Percentiles rank a stretch among this genome's conserved stretches.
phyloP scores from a whole-genome alignment of 2,113 vertebrate genomes.

The Cygnus atratus region DNA sequence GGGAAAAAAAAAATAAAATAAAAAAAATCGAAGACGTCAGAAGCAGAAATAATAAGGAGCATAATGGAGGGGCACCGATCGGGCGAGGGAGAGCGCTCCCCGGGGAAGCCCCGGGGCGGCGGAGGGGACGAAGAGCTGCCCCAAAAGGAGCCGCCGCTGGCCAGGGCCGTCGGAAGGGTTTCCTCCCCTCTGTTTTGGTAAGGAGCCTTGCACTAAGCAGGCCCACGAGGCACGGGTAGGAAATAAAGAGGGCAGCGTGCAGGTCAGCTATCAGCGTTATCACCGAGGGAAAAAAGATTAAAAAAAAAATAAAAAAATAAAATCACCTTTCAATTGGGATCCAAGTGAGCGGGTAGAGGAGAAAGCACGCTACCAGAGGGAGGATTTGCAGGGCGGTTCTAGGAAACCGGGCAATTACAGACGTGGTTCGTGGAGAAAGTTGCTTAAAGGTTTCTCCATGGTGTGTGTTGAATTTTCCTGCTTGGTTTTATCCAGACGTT shows the following conservation, averaged over 20 bases:
- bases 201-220: neutral
- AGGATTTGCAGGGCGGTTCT: neutral
- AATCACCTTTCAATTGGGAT: neutral
- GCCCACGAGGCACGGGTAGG: neutral
- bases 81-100: neutral
- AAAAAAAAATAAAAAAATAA: neutral
- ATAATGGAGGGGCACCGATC: neutral
- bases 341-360: neutral
- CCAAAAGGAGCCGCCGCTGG: neutral
- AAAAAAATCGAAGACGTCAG: neutral
- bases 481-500: neutral
- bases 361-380: neutral
- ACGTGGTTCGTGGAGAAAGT: conserved; percentile 59
- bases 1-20: neutral
- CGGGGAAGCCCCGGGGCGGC: neutral
- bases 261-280: neutral
- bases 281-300: neutral
- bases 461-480: neutral
- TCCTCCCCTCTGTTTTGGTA: neutral
- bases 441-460: conserved; percentile 23
- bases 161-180: neutral
- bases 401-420: neutral
- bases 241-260: neutral
- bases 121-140: neutral
- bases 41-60: neutral